These are phyloP conservation scores for Speoplatyrhinus poulsoni DNA, from an alignment of 2,113 vertebrate genomes.

Conservation along the genomic window DNA sequence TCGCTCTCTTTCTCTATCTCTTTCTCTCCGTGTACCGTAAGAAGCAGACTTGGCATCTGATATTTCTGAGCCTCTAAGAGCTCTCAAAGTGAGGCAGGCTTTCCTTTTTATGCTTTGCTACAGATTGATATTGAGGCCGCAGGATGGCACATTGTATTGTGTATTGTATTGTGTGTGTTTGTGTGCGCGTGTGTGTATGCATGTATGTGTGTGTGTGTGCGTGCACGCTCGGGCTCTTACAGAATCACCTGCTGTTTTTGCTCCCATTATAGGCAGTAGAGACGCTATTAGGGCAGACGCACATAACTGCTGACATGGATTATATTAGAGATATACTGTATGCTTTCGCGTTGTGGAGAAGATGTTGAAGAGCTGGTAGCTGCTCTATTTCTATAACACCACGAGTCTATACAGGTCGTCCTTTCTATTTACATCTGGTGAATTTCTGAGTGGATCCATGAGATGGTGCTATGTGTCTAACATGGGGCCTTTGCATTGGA, in stretches of 20 bases:
- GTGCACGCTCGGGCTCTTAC: background rate
- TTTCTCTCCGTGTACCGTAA: background rate
- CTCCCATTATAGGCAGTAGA: background rate
- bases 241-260: background rate
- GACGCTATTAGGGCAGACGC: too few species aligned
- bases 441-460: constrained; percentile 63
- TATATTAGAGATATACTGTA: background rate
- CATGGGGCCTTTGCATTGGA: constrained; percentile 4
- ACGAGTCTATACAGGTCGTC: background rate
- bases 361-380: background rate
- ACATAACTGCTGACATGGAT: too few species aligned
- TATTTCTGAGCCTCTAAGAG: background rate
- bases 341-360: background rate
- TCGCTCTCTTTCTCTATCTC: too few species aligned
- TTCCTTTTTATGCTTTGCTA: background rate
- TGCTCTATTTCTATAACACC: background rate
- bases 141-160: background rate
- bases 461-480: constrained; percentile 74
- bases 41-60: background rate
- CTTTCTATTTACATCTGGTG: constrained; percentile 18
- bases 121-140: background rate
- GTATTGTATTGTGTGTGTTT: background rate
- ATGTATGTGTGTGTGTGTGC: constrained; percentile 5
- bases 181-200: background rate
- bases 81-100: background rate